Conservation (phyloP, 2,113 vertebrate species). For the Guaruba guarouba region DNA sequence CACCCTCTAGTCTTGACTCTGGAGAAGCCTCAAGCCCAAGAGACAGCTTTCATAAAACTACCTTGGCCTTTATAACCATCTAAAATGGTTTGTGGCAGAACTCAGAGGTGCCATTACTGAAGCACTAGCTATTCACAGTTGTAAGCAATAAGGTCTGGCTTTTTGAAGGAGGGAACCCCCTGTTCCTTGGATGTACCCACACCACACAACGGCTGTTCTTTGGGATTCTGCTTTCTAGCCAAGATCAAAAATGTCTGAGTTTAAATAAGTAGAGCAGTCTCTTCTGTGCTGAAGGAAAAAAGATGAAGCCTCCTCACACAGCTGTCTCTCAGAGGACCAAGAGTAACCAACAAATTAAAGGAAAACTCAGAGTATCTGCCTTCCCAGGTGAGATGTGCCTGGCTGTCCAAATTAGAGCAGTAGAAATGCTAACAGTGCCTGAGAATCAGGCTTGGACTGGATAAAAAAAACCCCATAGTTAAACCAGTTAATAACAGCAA, state of each 20-base stretch:
- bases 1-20: accelerated
- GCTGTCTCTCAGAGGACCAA: not conserved
- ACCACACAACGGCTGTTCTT: accelerated
- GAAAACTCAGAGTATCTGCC: not conserved
- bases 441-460: not conserved
- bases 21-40: not conserved
- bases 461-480: accelerated
- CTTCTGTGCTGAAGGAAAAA: not conserved
- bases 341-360: not conserved
- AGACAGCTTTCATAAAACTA: too few relatives aligned
- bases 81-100: not conserved
- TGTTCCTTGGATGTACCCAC: accelerated
- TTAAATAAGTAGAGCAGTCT: accelerated
- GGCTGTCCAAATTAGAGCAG: not conserved
- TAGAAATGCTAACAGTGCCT: not conserved
- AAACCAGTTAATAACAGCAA: not conserved
- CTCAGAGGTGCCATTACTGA: accelerated
- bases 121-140: accelerated
- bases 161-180: too few relatives aligned
- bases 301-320: not conserved
- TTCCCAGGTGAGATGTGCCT: not conserved
- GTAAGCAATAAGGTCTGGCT: not conserved
- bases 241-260: not conserved
- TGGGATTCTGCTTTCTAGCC: not conserved
- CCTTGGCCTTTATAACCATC: not conserved